These are phyloP conservation scores for Capitella teleta DNA, from an alignment of 1,140 invertebrate species.

Conservation along the genomic window DNA sequence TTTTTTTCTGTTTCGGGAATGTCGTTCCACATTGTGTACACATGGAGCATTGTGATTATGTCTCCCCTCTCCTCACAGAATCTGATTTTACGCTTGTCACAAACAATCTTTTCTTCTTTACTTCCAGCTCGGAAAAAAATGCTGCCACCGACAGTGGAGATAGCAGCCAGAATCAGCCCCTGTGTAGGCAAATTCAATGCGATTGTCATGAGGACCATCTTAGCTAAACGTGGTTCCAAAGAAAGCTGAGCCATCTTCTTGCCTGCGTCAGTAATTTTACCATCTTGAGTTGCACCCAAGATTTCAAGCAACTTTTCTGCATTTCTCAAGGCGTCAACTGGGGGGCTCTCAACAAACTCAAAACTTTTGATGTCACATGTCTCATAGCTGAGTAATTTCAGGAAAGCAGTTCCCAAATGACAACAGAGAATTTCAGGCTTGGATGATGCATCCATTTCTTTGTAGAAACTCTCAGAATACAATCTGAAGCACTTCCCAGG, in stretches of 20 bases:
- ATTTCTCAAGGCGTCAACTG: background rate
- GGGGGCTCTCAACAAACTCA: background rate
- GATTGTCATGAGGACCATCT: background rate
- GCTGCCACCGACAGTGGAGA: background rate
- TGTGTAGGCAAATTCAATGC: background rate
- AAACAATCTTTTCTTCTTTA: background rate
- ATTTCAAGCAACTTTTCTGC: background rate
- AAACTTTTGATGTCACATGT: background rate
- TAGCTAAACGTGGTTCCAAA: background rate
- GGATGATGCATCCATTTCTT: constrained; percentile 5
- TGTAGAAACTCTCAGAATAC: constrained; percentile 17
- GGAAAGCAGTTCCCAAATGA: constrained; percentile 3
- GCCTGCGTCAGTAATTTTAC: background rate
- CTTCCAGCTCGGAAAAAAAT: background rate
- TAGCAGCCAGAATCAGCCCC: background rate
- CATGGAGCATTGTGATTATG: background rate
- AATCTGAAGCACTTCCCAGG: constrained; percentile 52
- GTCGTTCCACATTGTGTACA: background rate
- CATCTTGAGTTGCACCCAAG: background rate
- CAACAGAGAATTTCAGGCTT: constrained; percentile 9
- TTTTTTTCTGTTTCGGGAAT: background rate
- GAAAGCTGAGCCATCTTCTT: background rate
- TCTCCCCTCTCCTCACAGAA: background rate
- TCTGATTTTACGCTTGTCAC: background rate
- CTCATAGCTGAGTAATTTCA: background rate